Conservation (phyloP, 2,113 vertebrate species). For the Aphelocoma coerulescens region DNA sequence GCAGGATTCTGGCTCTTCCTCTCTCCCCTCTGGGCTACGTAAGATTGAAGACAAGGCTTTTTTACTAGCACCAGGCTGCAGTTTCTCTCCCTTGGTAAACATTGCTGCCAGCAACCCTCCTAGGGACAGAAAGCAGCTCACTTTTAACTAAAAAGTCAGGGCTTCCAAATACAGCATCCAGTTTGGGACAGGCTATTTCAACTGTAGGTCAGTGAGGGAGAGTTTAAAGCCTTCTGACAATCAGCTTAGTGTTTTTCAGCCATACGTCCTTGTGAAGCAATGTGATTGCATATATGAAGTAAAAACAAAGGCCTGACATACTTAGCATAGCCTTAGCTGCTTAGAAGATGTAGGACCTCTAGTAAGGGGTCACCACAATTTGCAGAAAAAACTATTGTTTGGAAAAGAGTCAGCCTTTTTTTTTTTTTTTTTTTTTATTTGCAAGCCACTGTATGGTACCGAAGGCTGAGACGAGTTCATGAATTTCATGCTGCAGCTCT, state of each 20-base stretch:
- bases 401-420: neutral
- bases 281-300: neutral
- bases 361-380: neutral
- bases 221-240: constrained; percentile 3
- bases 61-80: neutral
- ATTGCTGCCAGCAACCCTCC: neutral
- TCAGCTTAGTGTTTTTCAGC: constrained; percentile 2
- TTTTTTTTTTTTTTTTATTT: neutral
- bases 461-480: neutral
- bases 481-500: neutral
- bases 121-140: neutral
- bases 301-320: neutral
- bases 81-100: neutral
- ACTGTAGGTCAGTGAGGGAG: neutral
- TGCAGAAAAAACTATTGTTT: neutral
- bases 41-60: neutral
- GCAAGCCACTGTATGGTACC: neutral
- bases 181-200: neutral
- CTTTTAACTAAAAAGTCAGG: neutral
- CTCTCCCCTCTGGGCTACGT: neutral
- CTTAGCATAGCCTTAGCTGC: neutral
- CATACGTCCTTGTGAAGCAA: neutral
- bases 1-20: neutral
- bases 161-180: neutral
- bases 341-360: neutral